These are phyloP conservation scores for Archips xylosteana DNA, from an alignment of 2,888 invertebrate species.

Conservation along the genomic window DNA sequence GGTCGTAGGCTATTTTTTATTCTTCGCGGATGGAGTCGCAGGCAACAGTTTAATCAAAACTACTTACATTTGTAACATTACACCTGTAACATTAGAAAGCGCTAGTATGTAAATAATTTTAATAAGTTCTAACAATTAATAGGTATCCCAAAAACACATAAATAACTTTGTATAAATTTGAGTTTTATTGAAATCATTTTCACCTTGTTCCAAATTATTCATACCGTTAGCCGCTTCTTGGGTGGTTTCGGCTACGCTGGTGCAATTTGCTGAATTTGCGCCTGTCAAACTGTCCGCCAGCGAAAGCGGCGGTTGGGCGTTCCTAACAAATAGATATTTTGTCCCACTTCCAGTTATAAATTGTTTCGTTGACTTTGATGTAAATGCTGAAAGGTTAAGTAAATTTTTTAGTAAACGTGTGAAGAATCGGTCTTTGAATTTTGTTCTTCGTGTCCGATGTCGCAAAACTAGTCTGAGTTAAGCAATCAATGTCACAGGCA, in stretches of 20 bases:
- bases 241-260: conserved; percentile 28
- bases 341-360: conserved; percentile 6
- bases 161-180: too few species aligned
- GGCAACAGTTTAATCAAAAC: too few species aligned
- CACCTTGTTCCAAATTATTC: not conserved
- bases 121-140: too few species aligned
- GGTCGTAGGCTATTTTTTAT: too few species aligned
- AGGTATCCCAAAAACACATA: too few species aligned
- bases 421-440: not conserved
- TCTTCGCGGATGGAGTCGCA: too few species aligned
- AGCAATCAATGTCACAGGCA: too few species aligned
- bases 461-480: too few species aligned
- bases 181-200: not conserved
- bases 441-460: not conserved
- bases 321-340: conserved; percentile 12
- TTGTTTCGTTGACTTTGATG: conserved; percentile 10
- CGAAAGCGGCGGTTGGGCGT: conserved; percentile 6
- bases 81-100: too few species aligned
- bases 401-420: not conserved
- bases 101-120: too few species aligned
- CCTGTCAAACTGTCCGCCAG: conserved; percentile 12
- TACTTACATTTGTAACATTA: too few species aligned
- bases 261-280: conserved; percentile 21
- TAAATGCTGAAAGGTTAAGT: not conserved
- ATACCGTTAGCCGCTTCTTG: conserved; percentile 3